A percentile compares a stretch with the other conserved stretches of the same genome.
phyloP scores from a whole-genome alignment of 1,140 invertebrate genomes.

The Drosophila elegans region DNA sequence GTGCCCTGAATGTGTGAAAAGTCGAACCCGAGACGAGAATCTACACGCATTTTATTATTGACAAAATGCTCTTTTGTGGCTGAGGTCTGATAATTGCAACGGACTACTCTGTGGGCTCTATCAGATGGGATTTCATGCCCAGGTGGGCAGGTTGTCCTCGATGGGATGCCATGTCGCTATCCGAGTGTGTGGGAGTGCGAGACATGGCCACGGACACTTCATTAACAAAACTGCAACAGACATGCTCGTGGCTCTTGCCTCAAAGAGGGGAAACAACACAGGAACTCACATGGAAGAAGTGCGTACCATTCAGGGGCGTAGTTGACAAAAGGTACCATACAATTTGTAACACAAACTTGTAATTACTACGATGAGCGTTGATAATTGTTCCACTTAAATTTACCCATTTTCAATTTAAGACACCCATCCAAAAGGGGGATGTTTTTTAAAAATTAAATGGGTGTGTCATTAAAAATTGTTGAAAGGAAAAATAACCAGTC shows the following conservation, averaged over 20 bases:
- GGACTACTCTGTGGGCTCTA: slow-evolving; percentile 17
- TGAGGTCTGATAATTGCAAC: slow-evolving; percentile 41
- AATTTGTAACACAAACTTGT: slow-evolving; percentile 10
- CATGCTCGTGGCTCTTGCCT: neutral
- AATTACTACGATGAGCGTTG: neutral
- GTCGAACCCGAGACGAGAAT: slow-evolving; percentile 46
- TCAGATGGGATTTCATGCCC: slow-evolving; percentile 42
- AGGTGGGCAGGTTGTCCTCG: slow-evolving; percentile 33
- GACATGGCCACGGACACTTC: slow-evolving; percentile 56
- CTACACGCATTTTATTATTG: slow-evolving; percentile 48
- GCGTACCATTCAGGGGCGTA: slow-evolving; percentile 20
- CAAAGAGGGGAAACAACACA: neutral
- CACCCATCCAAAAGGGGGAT: no score
- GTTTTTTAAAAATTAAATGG: no score
- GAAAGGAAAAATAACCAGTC: no score
- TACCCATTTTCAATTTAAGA: no score
- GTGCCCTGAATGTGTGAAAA: slow-evolving; percentile 62
- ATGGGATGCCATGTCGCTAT: slow-evolving; percentile 7
- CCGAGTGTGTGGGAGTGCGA: slow-evolving; percentile 36
- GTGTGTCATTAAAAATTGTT: no score
- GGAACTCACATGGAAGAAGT: slow-evolving; percentile 23
- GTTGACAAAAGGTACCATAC: slow-evolving; percentile 5
- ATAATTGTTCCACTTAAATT: neutral
- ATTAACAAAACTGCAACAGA: slow-evolving; percentile 50
- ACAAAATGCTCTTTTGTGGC: slow-evolving; percentile 45